A percentile compares a stretch with the other conserved stretches of the same genome.
phyloP scores from a whole-genome alignment of 1,140 invertebrate genomes.

The Leucophenga varia region DNA sequence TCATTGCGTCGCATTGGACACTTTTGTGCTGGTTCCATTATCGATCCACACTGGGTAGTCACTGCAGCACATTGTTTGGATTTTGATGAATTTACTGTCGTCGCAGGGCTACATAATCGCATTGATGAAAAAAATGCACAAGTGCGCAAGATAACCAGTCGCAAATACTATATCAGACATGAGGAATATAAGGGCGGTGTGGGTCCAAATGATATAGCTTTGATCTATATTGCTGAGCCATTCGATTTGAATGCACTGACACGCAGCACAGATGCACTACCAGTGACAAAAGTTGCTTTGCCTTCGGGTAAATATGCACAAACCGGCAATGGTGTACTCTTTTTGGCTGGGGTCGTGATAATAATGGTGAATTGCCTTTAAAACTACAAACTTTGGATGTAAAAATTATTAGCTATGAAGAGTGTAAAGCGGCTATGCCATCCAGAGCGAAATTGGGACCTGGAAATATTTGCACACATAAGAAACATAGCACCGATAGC shows the following conservation, averaged over 20 bases:
- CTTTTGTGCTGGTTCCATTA: constrained; percentile 8
- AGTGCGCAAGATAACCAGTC: not conserved
- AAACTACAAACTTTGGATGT: constrained; percentile 40
- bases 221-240: constrained; percentile 58
- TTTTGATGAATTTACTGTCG: not conserved
- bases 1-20: constrained; percentile 1
- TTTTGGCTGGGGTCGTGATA: constrained; percentile 57
- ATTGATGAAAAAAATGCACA: constrained; percentile 27
- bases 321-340: constrained; percentile 35
- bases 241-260: constrained; percentile 51
- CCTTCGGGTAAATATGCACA: constrained; percentile 43
- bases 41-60: constrained; percentile 3
- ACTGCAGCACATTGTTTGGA: constrained; percentile 12
- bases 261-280: constrained; percentile 17
- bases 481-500: constrained; percentile 58
- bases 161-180: constrained; percentile 44
- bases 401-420: constrained; percentile 33
- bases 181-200: constrained; percentile 57
- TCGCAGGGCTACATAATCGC: constrained; percentile 37
- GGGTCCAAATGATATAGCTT: constrained; percentile 62
- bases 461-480: constrained; percentile 63
- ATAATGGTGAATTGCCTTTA: constrained; percentile 13
- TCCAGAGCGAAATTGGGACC: too few relatives aligned
- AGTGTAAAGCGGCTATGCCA: constrained; percentile 2
- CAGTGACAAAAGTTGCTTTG: constrained; percentile 57